Evolutionary conservation across 1,140 invertebrate species (phyloP).

Genomic region (Pemphigus obesinymphae): DNA sequence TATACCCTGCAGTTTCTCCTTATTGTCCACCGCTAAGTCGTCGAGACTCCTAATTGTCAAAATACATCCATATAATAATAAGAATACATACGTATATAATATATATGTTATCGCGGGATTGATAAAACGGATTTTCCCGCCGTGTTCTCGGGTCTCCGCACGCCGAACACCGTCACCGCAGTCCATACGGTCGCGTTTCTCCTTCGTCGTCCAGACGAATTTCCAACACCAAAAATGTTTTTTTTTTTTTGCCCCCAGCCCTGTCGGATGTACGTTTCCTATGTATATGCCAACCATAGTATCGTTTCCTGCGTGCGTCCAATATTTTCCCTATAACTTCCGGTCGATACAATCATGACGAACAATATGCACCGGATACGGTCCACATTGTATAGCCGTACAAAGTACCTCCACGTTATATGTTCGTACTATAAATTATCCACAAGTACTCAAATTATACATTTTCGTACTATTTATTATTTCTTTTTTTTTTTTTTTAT

Average conservation of each 20-base stretch:
- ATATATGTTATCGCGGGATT: not conserved
- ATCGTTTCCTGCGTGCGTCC: not conserved
- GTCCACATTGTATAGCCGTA: too few species aligned
- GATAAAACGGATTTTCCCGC: not conserved
- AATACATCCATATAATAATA: not conserved
- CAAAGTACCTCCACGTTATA: not conserved
- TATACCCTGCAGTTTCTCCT: not conserved
- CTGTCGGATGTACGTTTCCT: not conserved
- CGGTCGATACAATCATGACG: not conserved
- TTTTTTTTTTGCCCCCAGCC: not conserved
- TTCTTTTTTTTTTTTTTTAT: too few species aligned
- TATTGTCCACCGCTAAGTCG: not conserved
- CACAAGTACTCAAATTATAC: too few species aligned
- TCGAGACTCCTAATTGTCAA: not conserved
- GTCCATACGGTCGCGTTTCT: too few species aligned
- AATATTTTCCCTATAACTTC: not conserved
- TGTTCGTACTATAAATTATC: not conserved
- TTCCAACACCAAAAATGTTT: not conserved
- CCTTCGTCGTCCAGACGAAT: not conserved
- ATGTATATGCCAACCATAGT: too few species aligned
- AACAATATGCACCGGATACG: not conserved
- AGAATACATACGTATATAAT: not conserved
- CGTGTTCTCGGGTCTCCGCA: not conserved
- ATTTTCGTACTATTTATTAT: too few species aligned
- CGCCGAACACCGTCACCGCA: not conserved